Conservation (phyloP, 2,113 vertebrate species). For the Phoxinus phoxinus region DNA sequence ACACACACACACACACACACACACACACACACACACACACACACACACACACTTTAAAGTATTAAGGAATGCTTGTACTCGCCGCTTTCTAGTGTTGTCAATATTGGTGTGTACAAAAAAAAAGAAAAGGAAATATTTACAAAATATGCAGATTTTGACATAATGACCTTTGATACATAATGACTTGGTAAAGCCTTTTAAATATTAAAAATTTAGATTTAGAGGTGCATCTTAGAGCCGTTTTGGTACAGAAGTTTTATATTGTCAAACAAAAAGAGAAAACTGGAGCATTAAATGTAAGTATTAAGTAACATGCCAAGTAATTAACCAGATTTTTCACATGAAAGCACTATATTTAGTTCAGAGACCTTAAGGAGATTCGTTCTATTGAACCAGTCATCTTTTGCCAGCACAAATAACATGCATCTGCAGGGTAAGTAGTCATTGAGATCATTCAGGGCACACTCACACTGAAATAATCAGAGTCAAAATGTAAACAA, state of each 20-base stretch:
- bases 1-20: too few species aligned
- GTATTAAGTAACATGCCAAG: background rate
- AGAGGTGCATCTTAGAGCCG: background rate
- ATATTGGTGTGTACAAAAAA: background rate
- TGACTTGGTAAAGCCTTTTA: background rate
- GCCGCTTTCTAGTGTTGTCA: too few species aligned
- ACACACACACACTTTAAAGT: too few species aligned
- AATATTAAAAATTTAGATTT: background rate
- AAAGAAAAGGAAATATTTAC: background rate
- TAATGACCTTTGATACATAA: background rate
- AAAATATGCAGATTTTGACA: background rate
- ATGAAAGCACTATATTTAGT: background rate
- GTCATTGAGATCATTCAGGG: constrained; percentile 13
- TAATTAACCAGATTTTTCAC: background rate
- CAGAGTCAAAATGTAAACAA: background rate
- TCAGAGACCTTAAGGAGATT: background rate
- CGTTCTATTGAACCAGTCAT: background rate
- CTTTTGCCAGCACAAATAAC: background rate
- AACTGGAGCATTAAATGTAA: constrained; percentile 14
- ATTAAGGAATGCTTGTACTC: too few species aligned
- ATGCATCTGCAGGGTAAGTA: background rate
- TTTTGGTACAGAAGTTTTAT: background rate
- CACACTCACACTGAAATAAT: constrained; percentile 7
- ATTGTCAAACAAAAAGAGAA: background rate
- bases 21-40: too few species aligned